Percentiles rank a stretch among this genome's conserved stretches.
phyloP scores from a whole-genome alignment of 2,888 invertebrate genomes.

The Pyrrhosoma nymphula region DNA sequence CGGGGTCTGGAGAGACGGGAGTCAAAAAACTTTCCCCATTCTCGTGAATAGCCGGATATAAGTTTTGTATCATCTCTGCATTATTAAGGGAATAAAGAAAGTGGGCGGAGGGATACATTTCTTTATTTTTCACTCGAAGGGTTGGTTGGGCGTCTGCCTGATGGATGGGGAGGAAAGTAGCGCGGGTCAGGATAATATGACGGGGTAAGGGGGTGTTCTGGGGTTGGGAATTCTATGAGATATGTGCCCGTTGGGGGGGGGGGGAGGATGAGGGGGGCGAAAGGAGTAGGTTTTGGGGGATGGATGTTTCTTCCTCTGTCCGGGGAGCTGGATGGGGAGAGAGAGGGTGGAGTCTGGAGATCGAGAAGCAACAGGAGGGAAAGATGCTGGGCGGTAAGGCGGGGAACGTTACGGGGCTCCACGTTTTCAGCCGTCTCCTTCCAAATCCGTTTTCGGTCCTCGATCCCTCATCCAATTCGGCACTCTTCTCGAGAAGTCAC shows the following conservation, averaged over 20 bases:
- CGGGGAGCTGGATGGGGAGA: background rate
- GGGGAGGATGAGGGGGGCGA: background rate
- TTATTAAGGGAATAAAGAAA: constrained; percentile 15
- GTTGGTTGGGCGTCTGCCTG: background rate
- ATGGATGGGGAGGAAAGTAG: background rate
- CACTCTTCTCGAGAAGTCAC: background rate
- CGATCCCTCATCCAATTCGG: background rate
- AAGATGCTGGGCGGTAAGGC: background rate
- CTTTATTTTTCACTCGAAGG: constrained; percentile 1
- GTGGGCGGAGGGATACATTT: background rate
- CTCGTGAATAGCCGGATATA: background rate
- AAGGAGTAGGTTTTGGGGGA: background rate
- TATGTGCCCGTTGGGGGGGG: too few relatives aligned
- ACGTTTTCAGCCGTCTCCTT: background rate
- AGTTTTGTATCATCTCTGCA: constrained; percentile 15
- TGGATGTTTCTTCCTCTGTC: background rate
- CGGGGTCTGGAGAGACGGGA: background rate
- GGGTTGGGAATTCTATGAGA: background rate
- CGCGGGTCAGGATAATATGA: background rate
- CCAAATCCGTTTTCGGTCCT: background rate
- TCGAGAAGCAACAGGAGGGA: constrained; percentile 22
- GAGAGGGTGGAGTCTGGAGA: background rate
- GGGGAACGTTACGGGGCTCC: background rate
- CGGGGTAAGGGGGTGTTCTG: background rate
- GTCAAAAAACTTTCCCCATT: background rate